A percentile compares a stretch with the other conserved stretches of the same genome.
Evolutionary conservation across 2,888 invertebrate species (phyloP).

Genomic region (Protophormia terraenovae): DNA sequence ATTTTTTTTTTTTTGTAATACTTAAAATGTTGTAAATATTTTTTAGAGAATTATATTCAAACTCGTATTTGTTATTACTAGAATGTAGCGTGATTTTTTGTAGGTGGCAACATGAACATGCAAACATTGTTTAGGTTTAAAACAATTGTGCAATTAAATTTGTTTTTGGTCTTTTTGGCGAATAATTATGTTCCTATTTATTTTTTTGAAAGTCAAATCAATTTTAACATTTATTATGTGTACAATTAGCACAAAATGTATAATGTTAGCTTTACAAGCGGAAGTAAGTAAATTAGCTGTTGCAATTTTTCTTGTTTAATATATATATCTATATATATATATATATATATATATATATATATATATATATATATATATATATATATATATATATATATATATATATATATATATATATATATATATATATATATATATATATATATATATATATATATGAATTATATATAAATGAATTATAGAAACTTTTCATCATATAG

Average conservation of each 20-base stretch:
- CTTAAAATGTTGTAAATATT: slow-evolving; percentile 19
- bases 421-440: no score
- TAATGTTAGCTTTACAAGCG: no score
- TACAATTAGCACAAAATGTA: background rate
- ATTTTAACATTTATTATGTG: slow-evolving; percentile 39
- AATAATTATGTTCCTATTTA: background rate
- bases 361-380: no score
- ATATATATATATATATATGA: no score
- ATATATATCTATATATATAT: no score
- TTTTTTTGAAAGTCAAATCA: slow-evolving; percentile 7
- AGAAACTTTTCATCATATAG: no score
- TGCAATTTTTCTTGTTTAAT: no score
- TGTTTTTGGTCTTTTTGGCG: background rate
- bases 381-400: no score
- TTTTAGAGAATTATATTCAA: slow-evolving; percentile 24
- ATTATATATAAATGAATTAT: no score
- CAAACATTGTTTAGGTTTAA: slow-evolving; percentile 40
- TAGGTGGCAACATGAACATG: slow-evolving; percentile 60
- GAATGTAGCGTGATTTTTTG: slow-evolving; percentile 57
- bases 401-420: no score
- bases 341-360: no score
- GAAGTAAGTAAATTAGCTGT: no score
- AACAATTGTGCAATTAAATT: slow-evolving; percentile 57
- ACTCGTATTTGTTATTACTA: slow-evolving; percentile 45
- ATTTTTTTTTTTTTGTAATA: background rate